phyloP scores from a whole-genome alignment of 2,797 vertebrate species.

The Scleropages formosus region DNA sequence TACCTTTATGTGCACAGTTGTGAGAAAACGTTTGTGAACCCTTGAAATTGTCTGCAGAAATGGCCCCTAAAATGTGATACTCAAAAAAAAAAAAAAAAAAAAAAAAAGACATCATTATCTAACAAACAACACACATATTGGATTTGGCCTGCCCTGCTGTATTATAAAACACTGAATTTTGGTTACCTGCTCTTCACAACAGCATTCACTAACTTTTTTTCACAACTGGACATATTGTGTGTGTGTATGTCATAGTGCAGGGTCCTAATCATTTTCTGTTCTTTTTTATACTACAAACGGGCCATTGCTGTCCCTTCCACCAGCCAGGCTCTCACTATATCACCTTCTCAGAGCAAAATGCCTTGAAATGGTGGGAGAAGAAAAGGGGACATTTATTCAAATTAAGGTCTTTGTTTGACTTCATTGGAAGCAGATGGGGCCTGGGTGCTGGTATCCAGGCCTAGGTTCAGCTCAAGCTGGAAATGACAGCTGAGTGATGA shows the following conservation, averaged over 20 bases:
- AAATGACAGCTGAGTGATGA: constrained; percentile 63
- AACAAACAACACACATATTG: too few species aligned
- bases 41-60: too few species aligned
- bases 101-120: too few species aligned
- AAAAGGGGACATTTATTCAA: constrained; percentile 66
- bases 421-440: constrained; percentile 66
- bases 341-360: constrained; percentile 40
- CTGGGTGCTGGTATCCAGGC: constrained; percentile 38
- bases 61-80: too few species aligned
- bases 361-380: constrained; percentile 46
- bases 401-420: constrained; percentile 63
- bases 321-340: constrained; percentile 13
- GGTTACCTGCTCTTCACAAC: not conserved
- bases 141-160: too few species aligned
- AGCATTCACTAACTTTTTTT: too few species aligned
- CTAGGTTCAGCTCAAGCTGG: constrained; percentile 28
- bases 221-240: too few species aligned
- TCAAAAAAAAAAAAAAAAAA: too few species aligned
- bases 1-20: not conserved
- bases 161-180: too few species aligned
- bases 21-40: too few species aligned
- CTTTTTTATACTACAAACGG: not conserved
- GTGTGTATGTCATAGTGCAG: too few species aligned
- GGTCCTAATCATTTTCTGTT: not conserved
- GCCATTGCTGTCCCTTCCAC: not conserved